Base-by-base conservation (phyloP, 2,888 invertebrate species). In the Aphidius colemani region DNA sequence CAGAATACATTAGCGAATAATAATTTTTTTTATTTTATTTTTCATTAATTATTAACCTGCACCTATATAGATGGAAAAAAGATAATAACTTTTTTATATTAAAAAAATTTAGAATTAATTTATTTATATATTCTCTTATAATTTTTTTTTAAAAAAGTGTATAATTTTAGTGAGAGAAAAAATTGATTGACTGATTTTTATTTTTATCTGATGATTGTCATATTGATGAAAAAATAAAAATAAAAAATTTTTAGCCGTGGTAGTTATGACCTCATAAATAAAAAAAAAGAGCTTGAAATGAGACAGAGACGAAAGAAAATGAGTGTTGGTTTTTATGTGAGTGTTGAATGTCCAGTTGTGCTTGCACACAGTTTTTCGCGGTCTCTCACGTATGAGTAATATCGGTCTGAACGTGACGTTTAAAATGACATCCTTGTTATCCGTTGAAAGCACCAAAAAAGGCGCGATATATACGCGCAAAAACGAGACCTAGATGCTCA, bases 391-490 rank as follows among this genome's bases (percentile, higher is more conserved):
- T 61, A 66, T 66, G 59, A 57, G 67, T 69, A 69, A 70, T 70
- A 70, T 69, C 65, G 65, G 68, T 65, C 66, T 57, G 70, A 59
- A 70, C 70, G 70, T 70, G 70, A 70, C 66, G 64, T 59, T 50
- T 60, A 63, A 69, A 69, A 66, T 64, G 44, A 65, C 64, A 65
- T 70, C 65, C 65, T 67, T 68, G 68, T 70, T 70, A 66, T 68
- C 66, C 65, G 59, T 59, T 63, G 61, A 45, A 55, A 65, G 60
- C 63, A 64, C 48, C 59, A 56, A 46, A 63, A 66, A 65, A 65
- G 65, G 65, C n/a, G 67, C 46, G 53, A 61, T 65, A 70, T 63
- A 68, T 69, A 70, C 69, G 68, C 68, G 68, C 64, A 53, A 67
- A 66, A 64, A 64, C 43, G 57, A 30, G 39, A 46, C 43, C 46